Percentiles rank a stretch among this genome's conserved stretches.
phyloP scores from a whole-genome alignment of 1,140 invertebrate genomes.

The Psix sp. region DNA sequence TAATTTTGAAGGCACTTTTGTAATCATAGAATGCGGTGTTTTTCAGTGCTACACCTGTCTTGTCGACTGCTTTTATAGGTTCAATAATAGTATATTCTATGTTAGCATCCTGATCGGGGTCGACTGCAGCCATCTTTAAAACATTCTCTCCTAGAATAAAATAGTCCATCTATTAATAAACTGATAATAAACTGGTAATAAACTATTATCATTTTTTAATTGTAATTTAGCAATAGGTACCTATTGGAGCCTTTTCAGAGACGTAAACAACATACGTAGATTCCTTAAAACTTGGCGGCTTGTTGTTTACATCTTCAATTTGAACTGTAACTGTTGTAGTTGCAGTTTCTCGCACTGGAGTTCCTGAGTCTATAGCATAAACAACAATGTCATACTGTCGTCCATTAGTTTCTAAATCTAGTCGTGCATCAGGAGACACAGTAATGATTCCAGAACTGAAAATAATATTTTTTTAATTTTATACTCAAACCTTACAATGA shows the following conservation, averaged over 20 bases:
- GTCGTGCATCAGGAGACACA: slow-evolving; percentile 84
- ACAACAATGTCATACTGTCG: slow-evolving; percentile 84
- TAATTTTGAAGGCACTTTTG: slow-evolving; percentile 83
- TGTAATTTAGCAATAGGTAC: slow-evolving; percentile 56
- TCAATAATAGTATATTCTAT: slow-evolving; percentile 84
- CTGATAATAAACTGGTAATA: background rate
- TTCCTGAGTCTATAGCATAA: slow-evolving; percentile 83
- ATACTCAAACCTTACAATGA: background rate
- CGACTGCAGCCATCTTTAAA: slow-evolving; percentile 81
- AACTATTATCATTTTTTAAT: slow-evolving; percentile 6
- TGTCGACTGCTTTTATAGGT: slow-evolving; percentile 84
- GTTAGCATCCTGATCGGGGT: slow-evolving; percentile 83
- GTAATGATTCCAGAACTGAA: slow-evolving; percentile 83
- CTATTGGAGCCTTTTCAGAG: slow-evolving; percentile 83
- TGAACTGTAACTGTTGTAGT: slow-evolving; percentile 85
- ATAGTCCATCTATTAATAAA: slow-evolving; percentile 8
- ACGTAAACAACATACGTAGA: slow-evolving; percentile 82
- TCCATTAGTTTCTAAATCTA: slow-evolving; percentile 83
- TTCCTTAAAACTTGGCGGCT: slow-evolving; percentile 85
- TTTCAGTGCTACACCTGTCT: slow-evolving; percentile 84
- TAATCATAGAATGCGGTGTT: slow-evolving; percentile 81
- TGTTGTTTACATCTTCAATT: slow-evolving; percentile 89
- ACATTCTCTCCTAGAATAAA: slow-evolving; percentile 77
- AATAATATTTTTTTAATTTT: slow-evolving; percentile 53
- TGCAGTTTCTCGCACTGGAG: slow-evolving; percentile 85